These are phyloP conservation scores for Burhinus oedicnemus DNA, from an alignment of 2,113 vertebrate species.

Conservation along the genomic window DNA sequence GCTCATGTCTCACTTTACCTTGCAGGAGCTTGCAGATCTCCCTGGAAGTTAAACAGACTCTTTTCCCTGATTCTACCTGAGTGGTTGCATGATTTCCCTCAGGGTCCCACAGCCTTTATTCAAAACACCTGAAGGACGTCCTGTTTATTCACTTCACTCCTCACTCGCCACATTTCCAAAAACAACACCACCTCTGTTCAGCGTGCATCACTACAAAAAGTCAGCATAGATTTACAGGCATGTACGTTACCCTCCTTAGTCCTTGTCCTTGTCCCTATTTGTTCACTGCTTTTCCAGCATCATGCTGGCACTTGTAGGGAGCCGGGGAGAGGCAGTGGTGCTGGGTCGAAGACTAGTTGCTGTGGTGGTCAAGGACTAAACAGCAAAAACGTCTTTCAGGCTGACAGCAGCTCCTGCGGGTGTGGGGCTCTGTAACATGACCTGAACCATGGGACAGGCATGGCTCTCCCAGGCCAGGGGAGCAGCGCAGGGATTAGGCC, in stretches of 20 bases:
- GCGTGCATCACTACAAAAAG: neutral
- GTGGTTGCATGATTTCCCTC: neutral
- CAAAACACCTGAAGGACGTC: neutral
- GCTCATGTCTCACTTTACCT: neutral
- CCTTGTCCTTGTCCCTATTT: neutral
- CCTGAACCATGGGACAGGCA: neutral
- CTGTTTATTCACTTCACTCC: neutral
- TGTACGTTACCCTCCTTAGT: neutral
- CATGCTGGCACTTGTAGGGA: neutral
- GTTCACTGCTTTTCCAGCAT: neutral
- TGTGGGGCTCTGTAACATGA: neutral
- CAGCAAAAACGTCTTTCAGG: neutral
- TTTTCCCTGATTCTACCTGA: neutral
- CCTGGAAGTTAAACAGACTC: neutral
- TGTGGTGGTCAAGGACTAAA: neutral
- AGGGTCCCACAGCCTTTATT: neutral
- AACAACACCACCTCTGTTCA: neutral
- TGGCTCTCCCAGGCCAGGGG: neutral
- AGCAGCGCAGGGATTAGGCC: neutral
- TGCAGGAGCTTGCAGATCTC: neutral
- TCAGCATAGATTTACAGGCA: accelerated
- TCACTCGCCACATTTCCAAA: neutral
- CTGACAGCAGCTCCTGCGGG: neutral
- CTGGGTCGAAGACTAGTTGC: neutral
- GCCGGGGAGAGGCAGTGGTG: neutral